Percentiles rank a stretch among this genome's conserved stretches.
These are phyloP conservation scores for Polydesmus complanatus DNA, from an alignment of 2,888 invertebrate species.

Conservation along the genomic window DNA sequence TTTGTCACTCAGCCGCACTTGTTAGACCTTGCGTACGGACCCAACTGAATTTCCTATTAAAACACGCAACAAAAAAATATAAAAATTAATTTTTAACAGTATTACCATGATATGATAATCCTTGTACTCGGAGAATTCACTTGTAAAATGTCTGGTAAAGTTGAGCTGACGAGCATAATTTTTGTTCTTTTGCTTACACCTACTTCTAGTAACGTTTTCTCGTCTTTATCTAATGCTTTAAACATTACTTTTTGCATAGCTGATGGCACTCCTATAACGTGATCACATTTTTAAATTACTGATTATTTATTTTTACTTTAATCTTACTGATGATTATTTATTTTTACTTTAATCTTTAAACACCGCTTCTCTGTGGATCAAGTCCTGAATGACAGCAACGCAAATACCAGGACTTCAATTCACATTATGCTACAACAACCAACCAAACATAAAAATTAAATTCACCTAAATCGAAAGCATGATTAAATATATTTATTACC, in stretches of 20 bases:
- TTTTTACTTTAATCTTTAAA: not conserved
- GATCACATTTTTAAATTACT: not conserved
- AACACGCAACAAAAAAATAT: constrained; percentile 10
- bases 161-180: constrained; percentile 82
- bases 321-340: too few relatives aligned
- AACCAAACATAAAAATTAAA: constrained; percentile 3
- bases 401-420: constrained; percentile 51
- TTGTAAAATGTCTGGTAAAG: constrained; percentile 68
- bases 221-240: constrained; percentile 74
- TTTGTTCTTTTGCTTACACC: constrained; percentile 69
- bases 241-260: constrained; percentile 79
- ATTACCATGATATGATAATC: constrained; percentile 83
- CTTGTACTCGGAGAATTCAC: constrained; percentile 67
- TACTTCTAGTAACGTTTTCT: constrained; percentile 58
- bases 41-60: constrained; percentile 66
- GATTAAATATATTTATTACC: constrained; percentile 4
- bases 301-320: too few relatives aligned
- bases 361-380: constrained; percentile 66
- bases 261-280: constrained; percentile 54
- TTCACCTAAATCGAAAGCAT: constrained; percentile 3
- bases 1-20: not conserved
- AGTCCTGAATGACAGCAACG: constrained; percentile 67
- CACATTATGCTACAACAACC: constrained; percentile 12
- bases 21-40: too few relatives aligned
- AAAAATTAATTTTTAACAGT: too few relatives aligned